A percentile compares a stretch with the other conserved stretches of the same genome.
Evolutionary conservation across 2,113 vertebrate species (phyloP).

Genomic region (Perca fluviatilis): DNA sequence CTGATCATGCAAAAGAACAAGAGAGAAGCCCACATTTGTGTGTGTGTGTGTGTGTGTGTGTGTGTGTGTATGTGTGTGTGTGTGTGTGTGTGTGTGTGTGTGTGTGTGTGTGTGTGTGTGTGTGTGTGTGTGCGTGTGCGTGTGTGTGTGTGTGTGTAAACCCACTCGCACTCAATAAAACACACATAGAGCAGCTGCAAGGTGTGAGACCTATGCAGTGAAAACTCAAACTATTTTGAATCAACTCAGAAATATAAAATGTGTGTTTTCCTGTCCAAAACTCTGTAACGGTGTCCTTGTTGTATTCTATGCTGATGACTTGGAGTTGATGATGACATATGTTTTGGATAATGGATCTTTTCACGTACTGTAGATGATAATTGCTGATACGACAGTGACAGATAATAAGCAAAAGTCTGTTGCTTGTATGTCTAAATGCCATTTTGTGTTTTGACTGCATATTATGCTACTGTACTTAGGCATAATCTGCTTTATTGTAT

Average conservation of each 20-base stretch:
- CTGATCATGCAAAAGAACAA: too few species aligned
- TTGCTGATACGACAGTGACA: too few species aligned
- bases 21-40: too few species aligned
- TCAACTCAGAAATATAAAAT: background rate
- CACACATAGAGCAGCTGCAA: background rate
- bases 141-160: constrained; percentile 43
- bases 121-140: constrained; percentile 22
- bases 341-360: background rate
- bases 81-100: constrained; percentile 20
- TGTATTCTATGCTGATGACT: background rate
- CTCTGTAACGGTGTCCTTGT: background rate
- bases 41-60: background rate
- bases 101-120: constrained; percentile 1
- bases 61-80: too few species aligned
- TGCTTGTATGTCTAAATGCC: too few species aligned
- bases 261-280: background rate
- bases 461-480: too few species aligned
- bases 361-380: background rate
- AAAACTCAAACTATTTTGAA: background rate
- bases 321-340: constrained; percentile 3
- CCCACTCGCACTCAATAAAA: constrained; percentile 13
- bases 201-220: constrained; percentile 7
- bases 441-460: too few species aligned
- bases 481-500: too few species aligned
- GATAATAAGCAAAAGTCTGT: too few species aligned